Percentiles rank a stretch among this genome's conserved stretches.
phyloP scores from a whole-genome alignment of 2,797 vertebrate genomes.

The Rhynchotus rufescens region DNA sequence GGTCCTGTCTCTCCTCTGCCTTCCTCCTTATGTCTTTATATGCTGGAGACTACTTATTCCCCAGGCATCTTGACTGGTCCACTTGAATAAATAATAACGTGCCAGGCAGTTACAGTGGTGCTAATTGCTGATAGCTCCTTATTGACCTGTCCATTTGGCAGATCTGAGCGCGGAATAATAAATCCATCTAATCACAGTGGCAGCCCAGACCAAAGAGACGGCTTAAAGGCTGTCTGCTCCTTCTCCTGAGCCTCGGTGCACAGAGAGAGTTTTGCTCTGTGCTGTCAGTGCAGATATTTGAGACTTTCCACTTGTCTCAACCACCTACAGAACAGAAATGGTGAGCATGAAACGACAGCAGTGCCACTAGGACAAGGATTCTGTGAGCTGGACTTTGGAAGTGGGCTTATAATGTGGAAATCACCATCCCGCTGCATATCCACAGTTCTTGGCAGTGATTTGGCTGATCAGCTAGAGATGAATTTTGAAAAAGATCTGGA shows the following conservation, averaged over 20 bases:
- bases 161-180: slow-evolving; percentile 40
- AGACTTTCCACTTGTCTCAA: not conserved
- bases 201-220: not conserved
- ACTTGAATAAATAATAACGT: slow-evolving; percentile 4
- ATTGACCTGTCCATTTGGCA: slow-evolving; percentile 44
- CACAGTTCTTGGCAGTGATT: not conserved
- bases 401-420: not conserved
- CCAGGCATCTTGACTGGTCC: not conserved
- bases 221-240: not conserved
- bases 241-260: not conserved
- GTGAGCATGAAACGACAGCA: rapidly evolving
- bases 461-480: not conserved
- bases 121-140: slow-evolving; percentile 48
- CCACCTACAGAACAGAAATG: not conserved
- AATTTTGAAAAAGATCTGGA: not conserved
- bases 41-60: slow-evolving; percentile 1
- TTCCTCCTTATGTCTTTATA: not conserved
- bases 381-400: not conserved
- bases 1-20: not conserved
- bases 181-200: slow-evolving; percentile 10
- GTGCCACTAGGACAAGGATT: not conserved
- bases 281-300: not conserved
- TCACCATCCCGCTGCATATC: not conserved
- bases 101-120: not conserved
- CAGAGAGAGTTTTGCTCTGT: not conserved